These are phyloP conservation scores for Adelges cooleyi DNA, from an alignment of 1,140 invertebrate genomes.

Conservation along the genomic window DNA sequence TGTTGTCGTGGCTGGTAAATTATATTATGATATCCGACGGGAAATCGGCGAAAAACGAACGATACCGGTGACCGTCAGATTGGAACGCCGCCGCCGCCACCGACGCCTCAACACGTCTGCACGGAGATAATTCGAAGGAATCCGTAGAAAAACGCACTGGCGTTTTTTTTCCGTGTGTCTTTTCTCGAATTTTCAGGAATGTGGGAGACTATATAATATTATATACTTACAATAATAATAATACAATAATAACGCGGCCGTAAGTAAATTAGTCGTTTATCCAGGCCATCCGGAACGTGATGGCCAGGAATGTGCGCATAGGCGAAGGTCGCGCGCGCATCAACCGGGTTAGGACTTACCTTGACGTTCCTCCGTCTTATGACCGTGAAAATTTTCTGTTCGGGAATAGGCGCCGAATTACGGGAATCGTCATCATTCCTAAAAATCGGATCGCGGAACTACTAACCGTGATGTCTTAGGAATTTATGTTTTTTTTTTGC, in stretches of 20 bases:
- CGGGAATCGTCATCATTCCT: constrained; percentile 2
- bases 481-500: not conserved
- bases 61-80: constrained; percentile 9
- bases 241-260: not conserved
- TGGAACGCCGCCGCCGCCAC: constrained; percentile 4
- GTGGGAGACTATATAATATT: constrained; percentile 6
- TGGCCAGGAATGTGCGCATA: constrained; percentile 9
- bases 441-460: not conserved
- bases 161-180: no score
- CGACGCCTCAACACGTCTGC: no score
- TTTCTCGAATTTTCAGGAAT: constrained; percentile 24
- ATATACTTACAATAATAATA: not conserved
- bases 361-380: constrained; percentile 19
- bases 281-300: constrained; percentile 26
- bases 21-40: no score
- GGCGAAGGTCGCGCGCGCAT: not conserved
- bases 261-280: constrained; percentile 21
- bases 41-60: not conserved
- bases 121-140: constrained; percentile 16
- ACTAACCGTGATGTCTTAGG: not conserved
- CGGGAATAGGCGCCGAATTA: not conserved
- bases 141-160: constrained; percentile 5
- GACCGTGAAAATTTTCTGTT: constrained; percentile 16
- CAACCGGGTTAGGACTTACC: not conserved
- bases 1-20: no score